Base-by-base conservation (phyloP, 2,797 vertebrate species). In the Percopsis omiscomaycus region DNA sequence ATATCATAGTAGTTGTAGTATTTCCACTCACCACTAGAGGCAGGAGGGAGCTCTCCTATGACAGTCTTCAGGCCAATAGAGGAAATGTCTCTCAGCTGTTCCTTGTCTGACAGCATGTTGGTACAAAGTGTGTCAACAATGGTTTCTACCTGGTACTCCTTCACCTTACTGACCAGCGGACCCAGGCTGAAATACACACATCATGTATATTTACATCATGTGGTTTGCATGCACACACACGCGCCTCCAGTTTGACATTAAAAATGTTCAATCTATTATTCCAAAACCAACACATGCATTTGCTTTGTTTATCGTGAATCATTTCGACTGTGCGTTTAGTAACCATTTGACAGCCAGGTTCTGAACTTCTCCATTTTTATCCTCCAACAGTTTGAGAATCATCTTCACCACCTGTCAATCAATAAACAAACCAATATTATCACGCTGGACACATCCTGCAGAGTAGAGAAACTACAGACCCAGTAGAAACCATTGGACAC, bases 71-170 rank as follows among this genome's bases (percentile, higher is more conserved):
- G 95, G 74, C 98, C 98, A 78, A 99, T 99, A 81, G 96, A 98
- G 69, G 96, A 99, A 89, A 99, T 99, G 85, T 99, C 98, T 81
- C 98, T 88, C 54, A 99, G 94, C 68, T 99, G 98, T 46, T 99
- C 98, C 86, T 99, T 99, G 90, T 99, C 98, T 14, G 98, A 99
- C 86, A 99, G 93, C 98, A 99, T 99, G 89, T 99, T 99, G 82
- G 97, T 98, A 89, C 98, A 99, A 73, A 99, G 92, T 0, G 98
- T 99, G 89, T 99, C 98, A 78, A 99, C 98, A 83, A 99, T 98
- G 2, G 98, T 99, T 86, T 99, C 98, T 74, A 99, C 98, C 91
- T 99, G 98, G 88, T 99, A 99, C 89, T 99, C 97, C 90, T 99
- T 99, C 84, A 99, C 98, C 89, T 99, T 99, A 84, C 96, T 98